Evolutionary conservation across 1,140 invertebrate genomes (phyloP).

Genomic region (Monomorium pharaonis): DNA sequence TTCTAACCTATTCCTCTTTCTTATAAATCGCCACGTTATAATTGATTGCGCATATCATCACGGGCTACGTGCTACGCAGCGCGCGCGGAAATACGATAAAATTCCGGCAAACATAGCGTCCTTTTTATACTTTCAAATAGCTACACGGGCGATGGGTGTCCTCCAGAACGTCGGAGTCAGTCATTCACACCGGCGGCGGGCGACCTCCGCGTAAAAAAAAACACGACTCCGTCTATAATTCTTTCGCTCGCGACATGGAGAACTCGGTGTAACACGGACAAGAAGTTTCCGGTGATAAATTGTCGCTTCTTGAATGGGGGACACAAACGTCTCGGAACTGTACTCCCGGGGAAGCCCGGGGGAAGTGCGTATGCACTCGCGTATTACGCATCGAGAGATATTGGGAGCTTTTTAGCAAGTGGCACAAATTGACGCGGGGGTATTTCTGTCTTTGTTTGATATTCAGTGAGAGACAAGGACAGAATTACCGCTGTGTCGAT

Average conservation of each 20-base stretch:
- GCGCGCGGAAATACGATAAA: neutral
- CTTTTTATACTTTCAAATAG: constrained; percentile 33
- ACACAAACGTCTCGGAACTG: too few species aligned
- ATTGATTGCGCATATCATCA: neutral
- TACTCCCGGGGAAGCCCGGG: constrained; percentile 46
- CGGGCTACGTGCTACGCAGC: neutral
- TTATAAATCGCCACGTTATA: neutral
- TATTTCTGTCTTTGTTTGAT: too few species aligned
- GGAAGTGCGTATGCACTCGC: neutral
- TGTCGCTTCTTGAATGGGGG: constrained; percentile 64
- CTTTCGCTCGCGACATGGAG: constrained; percentile 20
- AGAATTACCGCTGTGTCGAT: too few species aligned
- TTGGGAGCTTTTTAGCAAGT: too few species aligned
- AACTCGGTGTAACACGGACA: constrained; percentile 25
- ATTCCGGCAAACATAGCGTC: neutral
- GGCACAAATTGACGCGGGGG: too few species aligned
- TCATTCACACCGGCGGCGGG: constrained; percentile 22
- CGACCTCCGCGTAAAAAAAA: constrained; percentile 34
- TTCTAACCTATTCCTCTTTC: neutral
- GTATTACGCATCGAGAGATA: too few species aligned
- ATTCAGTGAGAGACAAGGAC: too few species aligned
- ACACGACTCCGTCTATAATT: constrained; percentile 54
- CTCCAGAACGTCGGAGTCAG: constrained; percentile 23
- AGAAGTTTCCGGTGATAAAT: constrained; percentile 75
- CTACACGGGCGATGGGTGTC: neutral